A percentile compares a stretch with the other conserved stretches of the same genome.
Evolutionary conservation across 1,140 invertebrate genomes (phyloP).

Genomic region (Aleiodes sp.): DNA sequence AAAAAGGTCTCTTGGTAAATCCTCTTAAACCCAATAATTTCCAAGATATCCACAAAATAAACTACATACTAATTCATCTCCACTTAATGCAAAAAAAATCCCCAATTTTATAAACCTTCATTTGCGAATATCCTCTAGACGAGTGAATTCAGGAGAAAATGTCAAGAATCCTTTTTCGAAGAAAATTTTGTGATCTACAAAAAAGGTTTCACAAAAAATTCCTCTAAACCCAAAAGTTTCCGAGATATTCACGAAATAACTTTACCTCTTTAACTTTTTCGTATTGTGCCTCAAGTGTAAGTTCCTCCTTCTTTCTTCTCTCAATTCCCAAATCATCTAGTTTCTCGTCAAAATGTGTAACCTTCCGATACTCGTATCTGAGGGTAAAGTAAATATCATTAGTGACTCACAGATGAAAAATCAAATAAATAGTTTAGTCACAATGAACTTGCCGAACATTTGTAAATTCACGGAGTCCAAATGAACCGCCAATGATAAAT

Average conservation of each 20-base stretch:
- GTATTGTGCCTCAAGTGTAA: conserved; percentile 77
- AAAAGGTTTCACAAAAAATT: not conserved
- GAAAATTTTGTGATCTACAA: not conserved
- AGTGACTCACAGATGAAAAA: not conserved
- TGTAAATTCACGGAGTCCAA: conserved; percentile 76
- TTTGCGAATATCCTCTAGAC: too few species aligned
- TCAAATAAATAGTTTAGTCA: not conserved
- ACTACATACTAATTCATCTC: too few species aligned
- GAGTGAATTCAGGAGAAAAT: not conserved
- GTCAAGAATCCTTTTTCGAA: too few species aligned
- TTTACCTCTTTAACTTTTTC: conserved; percentile 73
- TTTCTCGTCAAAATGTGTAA: conserved; percentile 66
- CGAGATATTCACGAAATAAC: not conserved
- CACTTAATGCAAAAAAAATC: too few species aligned
- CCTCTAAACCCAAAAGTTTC: too few species aligned
- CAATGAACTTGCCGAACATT: conserved; percentile 68
- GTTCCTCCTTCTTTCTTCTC: conserved; percentile 73
- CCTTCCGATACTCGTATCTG: conserved; percentile 71
- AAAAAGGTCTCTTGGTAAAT: too few species aligned
- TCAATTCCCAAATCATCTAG: conserved; percentile 72
- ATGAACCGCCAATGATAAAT: conserved; percentile 75
- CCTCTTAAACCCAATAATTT: too few species aligned
- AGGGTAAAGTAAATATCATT: conserved; percentile 32
- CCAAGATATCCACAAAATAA: too few species aligned
- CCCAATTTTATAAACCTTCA: too few species aligned